These are phyloP conservation scores for Leptopterna dolabrata DNA, from an alignment of 2,888 invertebrate species.

Conservation along the genomic window DNA sequence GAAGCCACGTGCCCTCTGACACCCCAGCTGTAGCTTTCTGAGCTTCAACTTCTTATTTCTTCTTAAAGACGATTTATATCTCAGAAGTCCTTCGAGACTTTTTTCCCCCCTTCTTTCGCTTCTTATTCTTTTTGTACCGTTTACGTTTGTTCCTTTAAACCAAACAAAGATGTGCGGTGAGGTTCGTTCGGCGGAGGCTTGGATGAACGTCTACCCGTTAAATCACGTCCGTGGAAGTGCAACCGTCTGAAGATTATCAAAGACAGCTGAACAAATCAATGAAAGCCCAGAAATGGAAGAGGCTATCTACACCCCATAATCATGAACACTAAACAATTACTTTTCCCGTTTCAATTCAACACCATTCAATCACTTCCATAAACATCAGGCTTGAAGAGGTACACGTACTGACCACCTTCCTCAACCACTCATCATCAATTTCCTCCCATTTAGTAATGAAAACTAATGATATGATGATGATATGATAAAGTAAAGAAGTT, in stretches of 20 bases:
- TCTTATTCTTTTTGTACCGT: neutral
- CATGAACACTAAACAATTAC: no score
- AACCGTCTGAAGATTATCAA: neutral
- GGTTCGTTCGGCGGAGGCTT: neutral
- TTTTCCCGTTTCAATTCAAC: no score
- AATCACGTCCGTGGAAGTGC: neutral
- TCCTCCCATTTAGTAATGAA: no score
- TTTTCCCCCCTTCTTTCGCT: neutral
- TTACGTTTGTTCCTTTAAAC: neutral
- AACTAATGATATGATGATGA: no score
- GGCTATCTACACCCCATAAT: no score
- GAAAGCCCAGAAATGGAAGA: no score
- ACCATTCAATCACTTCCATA: no score
- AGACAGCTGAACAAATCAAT: neutral
- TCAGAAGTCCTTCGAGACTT: neutral
- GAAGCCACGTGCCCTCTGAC: constrained; percentile 54
- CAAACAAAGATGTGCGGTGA: neutral
- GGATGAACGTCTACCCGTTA: neutral
- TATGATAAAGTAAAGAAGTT: no score
- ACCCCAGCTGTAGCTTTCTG: constrained; percentile 53
- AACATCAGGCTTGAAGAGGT: no score
- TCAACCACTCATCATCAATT: no score
- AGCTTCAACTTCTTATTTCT: constrained; percentile 53
- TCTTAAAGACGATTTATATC: constrained; percentile 48
- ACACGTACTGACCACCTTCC: no score